Conservation (phyloP, 2,113 vertebrate genomes). For the Barnardius zonarius region DNA sequence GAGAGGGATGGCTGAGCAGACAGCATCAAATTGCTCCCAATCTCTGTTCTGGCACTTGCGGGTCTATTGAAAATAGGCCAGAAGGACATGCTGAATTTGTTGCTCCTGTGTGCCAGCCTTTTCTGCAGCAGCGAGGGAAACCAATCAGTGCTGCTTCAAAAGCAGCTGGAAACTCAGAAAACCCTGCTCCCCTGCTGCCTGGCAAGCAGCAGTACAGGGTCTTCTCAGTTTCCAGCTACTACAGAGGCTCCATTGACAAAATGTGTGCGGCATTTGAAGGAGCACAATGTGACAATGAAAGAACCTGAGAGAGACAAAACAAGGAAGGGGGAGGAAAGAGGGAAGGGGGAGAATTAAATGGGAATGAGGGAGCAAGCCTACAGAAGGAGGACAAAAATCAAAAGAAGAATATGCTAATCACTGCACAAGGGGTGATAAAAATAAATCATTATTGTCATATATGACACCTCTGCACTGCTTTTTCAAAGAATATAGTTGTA, state of each 20-base stretch:
- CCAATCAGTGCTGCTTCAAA: slow-evolving; percentile 53
- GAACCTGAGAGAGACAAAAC: slow-evolving; percentile 46
- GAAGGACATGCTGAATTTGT: slow-evolving; percentile 68
- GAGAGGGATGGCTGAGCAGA: slow-evolving; percentile 2
- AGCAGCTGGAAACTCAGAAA: slow-evolving; percentile 68
- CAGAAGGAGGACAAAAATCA: not conserved
- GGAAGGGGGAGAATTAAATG: not conserved
- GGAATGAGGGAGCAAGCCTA: not conserved
- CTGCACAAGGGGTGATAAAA: not conserved
- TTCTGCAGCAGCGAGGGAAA: slow-evolving; percentile 53
- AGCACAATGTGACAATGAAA: slow-evolving; percentile 62
- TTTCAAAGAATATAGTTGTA: not conserved
- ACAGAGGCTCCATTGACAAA: slow-evolving; percentile 66
- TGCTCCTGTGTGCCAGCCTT: slow-evolving; percentile 53
- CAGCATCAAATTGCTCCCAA: slow-evolving; percentile 40
- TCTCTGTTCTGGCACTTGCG: slow-evolving; percentile 48
- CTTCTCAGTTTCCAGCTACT: slow-evolving; percentile 59
- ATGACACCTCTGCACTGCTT: not conserved
- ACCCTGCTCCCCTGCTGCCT: slow-evolving; percentile 51
- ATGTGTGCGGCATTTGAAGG: slow-evolving; percentile 6
- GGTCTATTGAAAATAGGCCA: slow-evolving; percentile 55
- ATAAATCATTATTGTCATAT: not conserved
- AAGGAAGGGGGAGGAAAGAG: not conserved
- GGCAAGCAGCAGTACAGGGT: slow-evolving; percentile 46
- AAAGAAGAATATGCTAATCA: slow-evolving; percentile 11